Percentiles rank a stretch among this genome's conserved stretches.
phyloP scores from a whole-genome alignment of 2,797 vertebrate species.

The Clarias pachynema region DNA sequence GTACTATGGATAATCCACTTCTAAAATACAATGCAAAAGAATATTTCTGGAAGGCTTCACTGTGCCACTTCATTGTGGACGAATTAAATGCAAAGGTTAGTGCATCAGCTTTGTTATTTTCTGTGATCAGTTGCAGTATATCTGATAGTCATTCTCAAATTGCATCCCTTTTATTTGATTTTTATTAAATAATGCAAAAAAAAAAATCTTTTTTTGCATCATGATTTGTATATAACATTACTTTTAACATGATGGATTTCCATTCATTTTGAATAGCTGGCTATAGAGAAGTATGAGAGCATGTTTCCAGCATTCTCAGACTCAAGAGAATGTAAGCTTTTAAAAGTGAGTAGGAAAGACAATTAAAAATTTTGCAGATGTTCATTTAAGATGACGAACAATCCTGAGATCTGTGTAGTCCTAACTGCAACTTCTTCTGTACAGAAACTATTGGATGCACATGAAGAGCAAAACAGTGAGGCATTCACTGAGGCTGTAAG shows the following conservation, averaged over 20 bases:
- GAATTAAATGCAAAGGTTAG: constrained; percentile 90
- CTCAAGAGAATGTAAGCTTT: constrained; percentile 85
- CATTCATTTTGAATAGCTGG: constrained; percentile 70
- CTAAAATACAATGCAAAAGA: constrained; percentile 93
- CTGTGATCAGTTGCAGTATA: not conserved
- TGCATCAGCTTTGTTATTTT: not conserved
- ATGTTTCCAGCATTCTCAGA: constrained; percentile 90
- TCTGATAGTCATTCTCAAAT: not conserved
- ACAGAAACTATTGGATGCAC: constrained; percentile 95
- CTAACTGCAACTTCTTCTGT: constrained; percentile 26
- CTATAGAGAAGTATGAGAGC: constrained; percentile 86
- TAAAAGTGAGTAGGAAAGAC: constrained; percentile 75
- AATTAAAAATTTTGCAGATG: not conserved
- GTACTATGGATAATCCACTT: constrained; percentile 90
- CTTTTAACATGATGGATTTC: not conserved
- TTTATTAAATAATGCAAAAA: not conserved
- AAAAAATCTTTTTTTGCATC: not conserved
- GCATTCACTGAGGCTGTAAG: constrained; percentile 95
- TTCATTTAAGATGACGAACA: not conserved
- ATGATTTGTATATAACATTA: not conserved
- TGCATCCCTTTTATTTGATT: not conserved
- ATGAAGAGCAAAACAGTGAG: constrained; percentile 96
- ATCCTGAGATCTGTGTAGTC: not conserved
- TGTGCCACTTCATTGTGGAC: constrained; percentile 92
- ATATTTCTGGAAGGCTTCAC: constrained; percentile 90